Evolutionary conservation across 2,888 invertebrate species (phyloP).

Genomic region (Andrena camellia): DNA sequence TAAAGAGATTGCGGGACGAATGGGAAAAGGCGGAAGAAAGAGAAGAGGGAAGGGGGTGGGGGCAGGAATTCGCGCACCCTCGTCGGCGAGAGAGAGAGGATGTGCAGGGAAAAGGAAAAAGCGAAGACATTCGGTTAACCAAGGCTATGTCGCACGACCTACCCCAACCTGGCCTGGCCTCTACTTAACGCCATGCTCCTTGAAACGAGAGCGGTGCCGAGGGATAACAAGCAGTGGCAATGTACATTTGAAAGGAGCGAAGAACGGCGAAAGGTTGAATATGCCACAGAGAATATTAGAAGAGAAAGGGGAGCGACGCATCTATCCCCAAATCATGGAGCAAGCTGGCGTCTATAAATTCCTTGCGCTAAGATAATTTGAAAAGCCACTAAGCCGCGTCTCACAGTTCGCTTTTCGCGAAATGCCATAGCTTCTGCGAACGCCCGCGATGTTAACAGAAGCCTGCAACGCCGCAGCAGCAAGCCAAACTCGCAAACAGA

Average conservation of each 20-base stretch:
- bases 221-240: slow-evolving; percentile 34
- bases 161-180: slow-evolving; percentile 72
- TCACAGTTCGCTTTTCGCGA: background rate
- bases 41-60: background rate
- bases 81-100: slow-evolving; percentile 1
- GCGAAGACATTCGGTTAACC: slow-evolving; percentile 59
- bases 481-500: slow-evolving; percentile 1
- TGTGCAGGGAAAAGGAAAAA: slow-evolving; percentile 22
- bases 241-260: slow-evolving; percentile 28
- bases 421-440: background rate
- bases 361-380: no score
- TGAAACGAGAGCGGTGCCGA: slow-evolving; percentile 62
- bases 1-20: slow-evolving; percentile 75
- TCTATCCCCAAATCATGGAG: background rate
- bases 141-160: slow-evolving; percentile 69
- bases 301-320: background rate
- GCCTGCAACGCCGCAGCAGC: background rate
- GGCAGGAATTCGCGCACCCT: slow-evolving; percentile 22
- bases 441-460: background rate
- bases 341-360: no score
- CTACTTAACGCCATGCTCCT: slow-evolving; percentile 65
- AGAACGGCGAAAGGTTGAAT: background rate
- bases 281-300: background rate
- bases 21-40: slow-evolving; percentile 46
- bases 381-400: no score